Evolutionary conservation across 2,797 vertebrate species (phyloP).

Genomic region (Myotis vivesi): DNA sequence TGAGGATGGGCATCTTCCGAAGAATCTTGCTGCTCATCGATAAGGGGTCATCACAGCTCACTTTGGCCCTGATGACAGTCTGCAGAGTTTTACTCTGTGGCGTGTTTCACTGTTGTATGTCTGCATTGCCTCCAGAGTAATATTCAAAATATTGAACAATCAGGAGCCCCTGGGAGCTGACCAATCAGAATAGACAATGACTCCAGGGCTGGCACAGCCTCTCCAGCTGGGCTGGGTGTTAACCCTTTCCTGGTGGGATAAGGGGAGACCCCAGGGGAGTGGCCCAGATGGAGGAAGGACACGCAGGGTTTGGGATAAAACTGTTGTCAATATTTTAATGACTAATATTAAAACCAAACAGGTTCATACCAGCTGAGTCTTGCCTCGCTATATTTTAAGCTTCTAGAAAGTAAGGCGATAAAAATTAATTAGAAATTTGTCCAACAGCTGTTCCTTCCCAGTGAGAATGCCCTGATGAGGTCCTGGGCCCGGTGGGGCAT

Average conservation of each 20-base stretch:
- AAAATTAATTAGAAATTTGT: background rate
- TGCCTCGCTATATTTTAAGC: background rate
- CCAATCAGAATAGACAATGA: background rate
- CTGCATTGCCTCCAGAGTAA: background rate
- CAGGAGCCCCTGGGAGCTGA: background rate
- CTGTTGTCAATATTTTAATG: background rate
- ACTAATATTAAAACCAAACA: background rate
- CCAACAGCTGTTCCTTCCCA: background rate
- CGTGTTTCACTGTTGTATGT: background rate
- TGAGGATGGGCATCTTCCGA: background rate
- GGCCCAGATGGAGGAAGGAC: background rate
- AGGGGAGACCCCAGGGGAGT: background rate
- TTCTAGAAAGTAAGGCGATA: background rate
- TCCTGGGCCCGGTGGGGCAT: fast-evolving
- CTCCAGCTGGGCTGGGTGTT: background rate
- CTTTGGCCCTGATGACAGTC: background rate
- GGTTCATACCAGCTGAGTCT: background rate
- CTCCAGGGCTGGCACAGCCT: no score
- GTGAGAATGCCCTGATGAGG: no score
- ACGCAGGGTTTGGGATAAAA: background rate
- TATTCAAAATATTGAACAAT: background rate
- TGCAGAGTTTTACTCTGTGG: background rate
- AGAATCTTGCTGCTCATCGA: fast-evolving
- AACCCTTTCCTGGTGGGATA: background rate
- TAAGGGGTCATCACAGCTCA: background rate